These are phyloP conservation scores for Neopipo cinnamomea DNA, from an alignment of 2,113 vertebrate genomes.

Conservation along the genomic window DNA sequence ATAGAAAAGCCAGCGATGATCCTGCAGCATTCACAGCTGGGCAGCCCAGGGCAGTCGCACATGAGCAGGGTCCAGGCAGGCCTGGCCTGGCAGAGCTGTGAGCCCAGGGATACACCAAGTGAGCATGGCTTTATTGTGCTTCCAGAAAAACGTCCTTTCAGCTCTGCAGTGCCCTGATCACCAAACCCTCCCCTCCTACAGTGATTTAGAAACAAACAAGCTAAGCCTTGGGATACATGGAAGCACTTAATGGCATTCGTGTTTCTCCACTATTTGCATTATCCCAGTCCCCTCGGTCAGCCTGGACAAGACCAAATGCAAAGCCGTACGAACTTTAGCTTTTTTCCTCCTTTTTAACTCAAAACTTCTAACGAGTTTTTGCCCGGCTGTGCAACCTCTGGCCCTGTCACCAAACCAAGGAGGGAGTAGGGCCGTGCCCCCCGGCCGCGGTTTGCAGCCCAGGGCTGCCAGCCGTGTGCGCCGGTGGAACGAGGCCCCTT, in stretches of 20 bases:
- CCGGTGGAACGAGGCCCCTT: not conserved
- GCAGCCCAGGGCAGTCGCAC: not conserved
- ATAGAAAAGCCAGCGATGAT: not conserved
- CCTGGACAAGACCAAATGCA: not conserved
- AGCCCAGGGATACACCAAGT: not conserved
- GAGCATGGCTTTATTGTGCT: not conserved
- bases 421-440: not conserved
- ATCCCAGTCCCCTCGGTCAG: not conserved
- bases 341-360: not conserved
- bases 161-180: not conserved
- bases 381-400: not conserved
- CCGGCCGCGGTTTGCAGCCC: not conserved
- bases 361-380: not conserved
- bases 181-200: not conserved
- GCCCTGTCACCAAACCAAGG: not conserved
- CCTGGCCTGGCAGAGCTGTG: not conserved
- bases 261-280: not conserved
- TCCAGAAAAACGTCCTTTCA: not conserved
- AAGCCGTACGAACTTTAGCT: not conserved
- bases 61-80: not conserved
- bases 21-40: not conserved
- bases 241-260: not conserved
- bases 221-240: not conserved
- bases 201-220: not conserved
- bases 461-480: not conserved